A percentile compares a stretch with the other conserved stretches of the same genome.
phyloP scores from a whole-genome alignment of 2,888 invertebrate genomes.

The Polia nebulosa region DNA sequence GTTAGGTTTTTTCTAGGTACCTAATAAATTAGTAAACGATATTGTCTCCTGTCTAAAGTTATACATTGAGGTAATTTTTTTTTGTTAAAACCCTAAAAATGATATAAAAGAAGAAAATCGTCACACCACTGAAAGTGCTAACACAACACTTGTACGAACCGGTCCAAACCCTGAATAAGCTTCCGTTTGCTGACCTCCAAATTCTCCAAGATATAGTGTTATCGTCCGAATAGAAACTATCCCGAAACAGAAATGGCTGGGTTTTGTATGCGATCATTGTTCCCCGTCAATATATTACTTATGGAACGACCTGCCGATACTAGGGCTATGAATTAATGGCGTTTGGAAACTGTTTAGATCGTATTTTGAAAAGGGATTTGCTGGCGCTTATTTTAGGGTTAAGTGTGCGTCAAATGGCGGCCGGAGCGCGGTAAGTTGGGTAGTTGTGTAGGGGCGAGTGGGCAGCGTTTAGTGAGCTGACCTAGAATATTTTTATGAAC shows the following conservation, averaged over 20 bases:
- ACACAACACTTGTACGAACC: constrained; percentile 21
- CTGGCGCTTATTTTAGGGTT: constrained; percentile 46
- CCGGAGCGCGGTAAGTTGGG: constrained; percentile 18
- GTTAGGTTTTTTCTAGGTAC: too few species aligned
- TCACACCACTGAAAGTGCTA: constrained; percentile 18
- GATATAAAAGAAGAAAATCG: constrained; percentile 19
- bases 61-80: constrained; percentile 1
- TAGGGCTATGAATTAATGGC: constrained; percentile 55
- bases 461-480: constrained; percentile 42
- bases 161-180: constrained; percentile 4
- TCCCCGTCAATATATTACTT: constrained; percentile 59
- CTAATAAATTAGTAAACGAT: background rate
- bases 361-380: constrained; percentile 56
- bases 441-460: constrained; percentile 28
- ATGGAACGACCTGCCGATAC: constrained; percentile 51
- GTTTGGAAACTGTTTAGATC: constrained; percentile 47
- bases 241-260: constrained; percentile 43
- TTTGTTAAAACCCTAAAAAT: constrained; percentile 7
- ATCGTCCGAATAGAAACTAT: constrained; percentile 50
- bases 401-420: constrained; percentile 33
- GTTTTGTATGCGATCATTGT: constrained; percentile 62
- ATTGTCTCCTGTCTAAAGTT: background rate
- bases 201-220: constrained; percentile 52
- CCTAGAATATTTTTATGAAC: constrained; percentile 53
- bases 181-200: constrained; percentile 43